Evolutionary conservation across 1,140 invertebrate genomes (phyloP), one percentile per base, ranked within the genome.

Genomic region (Calliopsis andreniformis): DNA sequence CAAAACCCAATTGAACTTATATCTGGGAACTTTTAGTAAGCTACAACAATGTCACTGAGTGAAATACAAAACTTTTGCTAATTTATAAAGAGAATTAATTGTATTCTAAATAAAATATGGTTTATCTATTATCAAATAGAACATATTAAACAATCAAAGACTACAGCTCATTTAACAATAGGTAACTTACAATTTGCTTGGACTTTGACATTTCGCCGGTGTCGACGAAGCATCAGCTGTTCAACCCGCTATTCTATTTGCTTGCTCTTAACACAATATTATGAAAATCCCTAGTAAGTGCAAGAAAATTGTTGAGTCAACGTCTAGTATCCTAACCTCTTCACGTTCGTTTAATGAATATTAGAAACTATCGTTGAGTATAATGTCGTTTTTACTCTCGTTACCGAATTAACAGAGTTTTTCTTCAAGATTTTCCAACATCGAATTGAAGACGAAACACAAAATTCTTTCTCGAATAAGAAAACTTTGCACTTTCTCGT

Each of bases 171-270:
- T 56, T 49, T 61, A 51, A 39, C 14, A 23, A 4, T 30, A 42
- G 73, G 78, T 64, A 59, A 91, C 92, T 92, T 91, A 92, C 92
- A 78, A 92, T 90, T 91, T 89, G 87, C 79, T 86, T 90, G 70
- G 86, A 88, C 88, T 92, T 93, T 92, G 92, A 93, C 92, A 93
- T 93, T 88, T 91, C 89, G 89, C 90, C 90, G 91, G 90, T 90
- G 82, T 88, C 79, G 78, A 76, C 86, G 80, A 80, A 88, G 80
- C 89, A 91, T 91, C 91, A 91, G 90, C 90, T 90, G 90, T 91
- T 92, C 83, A 87, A 81, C 82, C 79, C 84, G 83, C 84, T 86
- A 87, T 88, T 83, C 86, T 72, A 73, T 78, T 85, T 82, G 78
- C 79, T 78, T 82, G 85, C 61, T 78, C 53, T 47, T 28, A 63